A percentile compares a stretch with the other conserved stretches of the same genome.
Conservation (phyloP, 2,113 vertebrate genomes). For the Porphyrio hochstetteri region DNA sequence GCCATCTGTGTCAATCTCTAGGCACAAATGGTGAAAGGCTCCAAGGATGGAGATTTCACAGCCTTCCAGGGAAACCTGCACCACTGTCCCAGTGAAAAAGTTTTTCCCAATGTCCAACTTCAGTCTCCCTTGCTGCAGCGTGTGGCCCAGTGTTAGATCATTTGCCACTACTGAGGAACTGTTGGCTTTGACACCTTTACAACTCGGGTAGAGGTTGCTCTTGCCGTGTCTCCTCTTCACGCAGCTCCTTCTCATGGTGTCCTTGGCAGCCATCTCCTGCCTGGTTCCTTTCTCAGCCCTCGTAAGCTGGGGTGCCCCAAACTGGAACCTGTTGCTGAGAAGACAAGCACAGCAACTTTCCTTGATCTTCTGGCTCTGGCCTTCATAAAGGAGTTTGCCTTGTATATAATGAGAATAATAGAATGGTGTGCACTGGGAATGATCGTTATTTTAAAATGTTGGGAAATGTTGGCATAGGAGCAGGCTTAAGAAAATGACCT, state of each 20-base stretch:
- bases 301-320: neutral
- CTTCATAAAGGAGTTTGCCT: neutral
- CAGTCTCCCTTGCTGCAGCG: neutral
- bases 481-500: neutral
- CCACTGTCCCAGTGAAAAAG: neutral
- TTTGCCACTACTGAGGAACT: neutral
- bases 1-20: accelerated
- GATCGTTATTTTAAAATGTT: neutral
- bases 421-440: neutral
- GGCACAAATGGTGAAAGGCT: neutral
- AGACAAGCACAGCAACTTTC: neutral
- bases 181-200: neutral
- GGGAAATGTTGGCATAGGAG: neutral
- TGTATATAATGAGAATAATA: neutral
- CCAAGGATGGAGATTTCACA: neutral
- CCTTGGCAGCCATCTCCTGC: neutral
- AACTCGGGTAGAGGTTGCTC: neutral
- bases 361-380: neutral
- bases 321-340: neutral
- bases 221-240: neutral
- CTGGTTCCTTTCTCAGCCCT: neutral
- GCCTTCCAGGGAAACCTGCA: neutral
- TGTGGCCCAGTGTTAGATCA: neutral
- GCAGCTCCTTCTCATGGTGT: neutral
- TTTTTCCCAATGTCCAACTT: neutral